Evolutionary conservation across 1,140 invertebrate genomes (phyloP), one percentile per base, ranked within the genome.

Genomic region (Globodera ellingtonae): DNA sequence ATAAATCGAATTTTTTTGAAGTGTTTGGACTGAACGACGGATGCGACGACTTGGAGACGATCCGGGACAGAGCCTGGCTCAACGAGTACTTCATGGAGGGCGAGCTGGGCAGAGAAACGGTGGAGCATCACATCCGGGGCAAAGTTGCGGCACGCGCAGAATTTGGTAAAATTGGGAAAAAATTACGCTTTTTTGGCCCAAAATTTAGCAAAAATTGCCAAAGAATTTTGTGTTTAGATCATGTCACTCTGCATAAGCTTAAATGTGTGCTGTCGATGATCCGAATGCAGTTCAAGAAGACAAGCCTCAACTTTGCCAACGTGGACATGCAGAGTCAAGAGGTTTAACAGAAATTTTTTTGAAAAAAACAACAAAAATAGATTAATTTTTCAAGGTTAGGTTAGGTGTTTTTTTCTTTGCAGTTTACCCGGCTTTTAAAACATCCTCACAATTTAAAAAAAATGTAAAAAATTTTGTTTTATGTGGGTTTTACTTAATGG

Each of bases 321-420:
- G 91, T 97, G 0, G 92, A 94, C 89, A 91, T 94, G 52, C 91
- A 94, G 82, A 95, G 94, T 82, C 93, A 98, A 91, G 92, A 93
- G 72, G 94, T 44, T 47, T 18, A 74, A n/a, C 35, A 35, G 35
- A 35, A 35, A 35, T 2, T 35, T 35, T 35, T 35, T 35, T 35
- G 35, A 35, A 35, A 35, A 24, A 24, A 24, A 24, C 0, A 24
- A 24, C 24, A 24, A 35, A 35, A 35, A 35, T 35, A 35, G 35
- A 0, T 35, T 35, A 35, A 35, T 35, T 35, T 35, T 35, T 35
- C 35, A 35, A 3, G 35, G 35, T 35, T 35, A 35, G 35, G 35
- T 35, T 35, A 35, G 35, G 35, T 35, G 35, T 35, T 35, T 35
- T 35, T 35, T 2, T 35, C 3, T 35, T 35, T 35, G 35, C 35